Evolutionary conservation across 2,888 invertebrate genomes (phyloP).

Genomic region (Drosophila kambysellisi): DNA sequence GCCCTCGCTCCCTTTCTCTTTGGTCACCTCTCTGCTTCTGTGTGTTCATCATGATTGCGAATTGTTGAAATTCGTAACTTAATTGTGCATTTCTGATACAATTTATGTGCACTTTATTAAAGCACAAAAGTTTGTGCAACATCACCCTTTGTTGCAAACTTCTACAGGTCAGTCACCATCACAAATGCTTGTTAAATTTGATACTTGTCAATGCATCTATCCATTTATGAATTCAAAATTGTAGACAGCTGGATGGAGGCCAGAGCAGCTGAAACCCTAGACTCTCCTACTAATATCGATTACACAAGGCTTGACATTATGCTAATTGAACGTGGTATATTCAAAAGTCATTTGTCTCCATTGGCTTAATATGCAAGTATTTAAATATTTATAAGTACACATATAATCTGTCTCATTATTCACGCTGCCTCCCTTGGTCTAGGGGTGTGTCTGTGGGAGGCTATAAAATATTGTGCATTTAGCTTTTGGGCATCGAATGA

Average conservation of each 20-base stretch:
- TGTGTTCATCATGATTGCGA: slow-evolving; percentile 20
- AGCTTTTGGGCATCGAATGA: slow-evolving; percentile 57
- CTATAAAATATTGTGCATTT: slow-evolving; percentile 33
- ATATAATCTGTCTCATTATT: slow-evolving; percentile 41
- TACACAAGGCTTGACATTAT: slow-evolving; percentile 26
- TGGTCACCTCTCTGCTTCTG: not conserved
- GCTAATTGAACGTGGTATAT: slow-evolving; percentile 42
- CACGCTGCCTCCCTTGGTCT: not conserved
- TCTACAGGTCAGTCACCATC: not conserved
- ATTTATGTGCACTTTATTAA: slow-evolving; percentile 34
- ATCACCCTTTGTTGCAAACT: not conserved
- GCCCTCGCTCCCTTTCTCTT: not conserved
- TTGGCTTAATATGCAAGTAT: slow-evolving; percentile 54
- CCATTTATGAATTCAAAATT: slow-evolving; percentile 2
- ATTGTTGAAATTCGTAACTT: slow-evolving; percentile 44
- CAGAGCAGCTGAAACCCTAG: slow-evolving; percentile 12
- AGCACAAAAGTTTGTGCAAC: slow-evolving; percentile 11
- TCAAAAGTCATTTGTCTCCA: slow-evolving; percentile 53
- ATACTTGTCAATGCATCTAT: slow-evolving; percentile 8
- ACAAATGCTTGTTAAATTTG: slow-evolving; percentile 2
- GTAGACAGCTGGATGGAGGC: not conserved
- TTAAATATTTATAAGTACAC: slow-evolving; percentile 50
- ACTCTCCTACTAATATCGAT: not conserved
- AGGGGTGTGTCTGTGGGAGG: not conserved
- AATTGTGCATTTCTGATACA: slow-evolving; percentile 55